Conservation (phyloP, 1,140 invertebrate species). For the Uloborus diversus region DNA sequence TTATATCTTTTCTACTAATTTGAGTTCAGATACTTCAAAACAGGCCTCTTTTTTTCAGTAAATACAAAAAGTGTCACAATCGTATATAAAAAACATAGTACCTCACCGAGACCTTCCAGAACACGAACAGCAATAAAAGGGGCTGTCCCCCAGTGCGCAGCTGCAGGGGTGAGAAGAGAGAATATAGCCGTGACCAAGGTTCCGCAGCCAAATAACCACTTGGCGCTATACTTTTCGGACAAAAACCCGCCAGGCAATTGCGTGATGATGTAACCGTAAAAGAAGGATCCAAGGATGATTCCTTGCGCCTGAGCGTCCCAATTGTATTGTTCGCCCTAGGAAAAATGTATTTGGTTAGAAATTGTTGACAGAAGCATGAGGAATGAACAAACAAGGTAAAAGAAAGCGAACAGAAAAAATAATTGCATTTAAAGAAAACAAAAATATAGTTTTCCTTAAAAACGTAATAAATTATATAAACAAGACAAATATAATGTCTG, state of each 20-base stretch:
- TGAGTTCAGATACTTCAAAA: too few relatives aligned
- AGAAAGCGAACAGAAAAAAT: too few relatives aligned
- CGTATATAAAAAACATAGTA: too few relatives aligned
- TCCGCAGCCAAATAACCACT: slow-evolving; percentile 80
- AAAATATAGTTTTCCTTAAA: too few relatives aligned
- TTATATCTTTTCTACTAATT: too few relatives aligned
- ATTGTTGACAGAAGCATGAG: too few relatives aligned
- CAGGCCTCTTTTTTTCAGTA: too few relatives aligned
- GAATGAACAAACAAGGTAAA: too few relatives aligned
- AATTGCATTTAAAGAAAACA: too few relatives aligned
- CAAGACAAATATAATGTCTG: too few relatives aligned
- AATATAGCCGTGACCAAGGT: slow-evolving; percentile 30
- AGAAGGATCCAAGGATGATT: slow-evolving; percentile 82
- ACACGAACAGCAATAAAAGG: slow-evolving; percentile 64
- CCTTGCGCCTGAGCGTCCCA: slow-evolving; percentile 54
- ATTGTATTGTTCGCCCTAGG: slow-evolving; percentile 29
- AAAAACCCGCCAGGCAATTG: slow-evolving; percentile 83
- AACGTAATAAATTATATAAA: too few relatives aligned
- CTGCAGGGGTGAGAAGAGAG: slow-evolving; percentile 30
- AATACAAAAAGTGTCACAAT: too few relatives aligned
- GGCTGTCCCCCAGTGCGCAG: slow-evolving; percentile 60
- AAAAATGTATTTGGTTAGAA: not conserved
- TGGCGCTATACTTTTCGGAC: slow-evolving; percentile 80
- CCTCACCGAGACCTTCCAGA: slow-evolving; percentile 65
- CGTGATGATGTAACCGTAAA: slow-evolving; percentile 84